Conservation (phyloP, 2,797 vertebrate genomes). For the Momotus momota region DNA sequence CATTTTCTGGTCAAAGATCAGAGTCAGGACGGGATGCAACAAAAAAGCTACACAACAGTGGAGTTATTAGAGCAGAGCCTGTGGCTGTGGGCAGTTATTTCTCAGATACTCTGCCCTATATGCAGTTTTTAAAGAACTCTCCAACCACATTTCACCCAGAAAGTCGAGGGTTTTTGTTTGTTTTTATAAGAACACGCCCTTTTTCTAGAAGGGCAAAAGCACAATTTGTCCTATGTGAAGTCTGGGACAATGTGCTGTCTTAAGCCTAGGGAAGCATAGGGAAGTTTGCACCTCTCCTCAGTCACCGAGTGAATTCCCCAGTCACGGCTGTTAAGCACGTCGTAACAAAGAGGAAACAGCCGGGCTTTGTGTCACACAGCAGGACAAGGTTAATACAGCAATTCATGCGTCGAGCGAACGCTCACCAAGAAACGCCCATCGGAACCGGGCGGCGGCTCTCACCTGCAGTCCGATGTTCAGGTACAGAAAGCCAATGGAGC, state of each 20-base stretch:
- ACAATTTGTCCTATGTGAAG: neutral
- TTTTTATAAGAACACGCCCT: neutral
- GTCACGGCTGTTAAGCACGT: rapidly evolving
- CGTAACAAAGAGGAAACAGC: neutral
- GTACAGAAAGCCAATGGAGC: conserved; percentile 95
- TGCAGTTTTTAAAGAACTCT: neutral
- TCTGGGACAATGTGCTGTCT: neutral
- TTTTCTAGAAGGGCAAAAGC: neutral
- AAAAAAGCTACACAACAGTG: neutral
- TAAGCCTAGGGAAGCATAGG: neutral
- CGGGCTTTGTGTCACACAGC: neutral
- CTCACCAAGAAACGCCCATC: neutral
- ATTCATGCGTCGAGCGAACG: neutral
- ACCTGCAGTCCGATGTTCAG: conserved; percentile 99
- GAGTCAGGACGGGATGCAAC: neutral
- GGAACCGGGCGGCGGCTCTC: neutral
- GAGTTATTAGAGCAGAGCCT: neutral
- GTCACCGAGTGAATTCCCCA: neutral
- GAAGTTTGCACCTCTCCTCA: neutral
- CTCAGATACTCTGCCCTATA: neutral
- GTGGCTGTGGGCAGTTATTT: neutral
- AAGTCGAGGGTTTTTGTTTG: neutral
- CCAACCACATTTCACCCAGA: neutral
- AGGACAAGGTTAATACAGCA: neutral
- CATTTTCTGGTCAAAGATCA: conserved; percentile 21